Percentiles rank a stretch among this genome's conserved stretches.
phyloP scores from a whole-genome alignment of 30 jellyfish, hydroid and myxozoan genomes.

The Pelagia noctiluca region DNA sequence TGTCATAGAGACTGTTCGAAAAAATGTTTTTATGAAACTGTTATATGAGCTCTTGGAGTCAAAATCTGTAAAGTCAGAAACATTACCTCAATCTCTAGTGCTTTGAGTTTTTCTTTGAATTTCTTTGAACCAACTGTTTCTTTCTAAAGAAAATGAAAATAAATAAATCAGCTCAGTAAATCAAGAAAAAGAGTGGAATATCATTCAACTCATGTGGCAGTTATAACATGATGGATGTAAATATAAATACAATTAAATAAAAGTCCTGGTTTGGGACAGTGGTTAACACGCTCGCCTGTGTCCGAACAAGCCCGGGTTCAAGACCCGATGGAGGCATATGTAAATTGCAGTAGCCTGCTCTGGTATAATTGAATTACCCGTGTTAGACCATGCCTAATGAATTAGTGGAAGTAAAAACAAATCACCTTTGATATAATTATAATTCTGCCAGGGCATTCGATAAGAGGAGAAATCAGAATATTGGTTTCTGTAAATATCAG shows the following conservation, averaged over 20 bases:
- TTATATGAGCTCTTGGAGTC: no score
- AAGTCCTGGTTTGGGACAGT: background rate
- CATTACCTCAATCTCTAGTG: slow-evolving; percentile 43
- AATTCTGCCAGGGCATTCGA: slow-evolving; percentile 20
- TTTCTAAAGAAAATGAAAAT: background rate
- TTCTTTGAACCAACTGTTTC: background rate
- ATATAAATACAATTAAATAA: no score
- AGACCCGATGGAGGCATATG: no score
- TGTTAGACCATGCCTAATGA: no score
- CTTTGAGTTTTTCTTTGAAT: slow-evolving; percentile 15
- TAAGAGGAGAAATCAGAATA: slow-evolving; percentile 74
- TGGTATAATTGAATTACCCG: no score
- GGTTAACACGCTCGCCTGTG: no score
- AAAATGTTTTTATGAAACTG: no score
- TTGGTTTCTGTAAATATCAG: slow-evolving; percentile 83
- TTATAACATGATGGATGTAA: background rate
- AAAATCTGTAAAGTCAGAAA: no score
- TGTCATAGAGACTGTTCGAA: no score
- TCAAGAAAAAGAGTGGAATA: background rate
- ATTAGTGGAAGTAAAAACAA: background rate
- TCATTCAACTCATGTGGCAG: no score
- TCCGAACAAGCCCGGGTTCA: no score
- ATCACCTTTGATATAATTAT: slow-evolving; percentile 68
- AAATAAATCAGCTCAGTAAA: background rate
- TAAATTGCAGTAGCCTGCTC: no score